Conservation (phyloP, 2,888 invertebrate genomes). For the Sinelater perroti region DNA sequence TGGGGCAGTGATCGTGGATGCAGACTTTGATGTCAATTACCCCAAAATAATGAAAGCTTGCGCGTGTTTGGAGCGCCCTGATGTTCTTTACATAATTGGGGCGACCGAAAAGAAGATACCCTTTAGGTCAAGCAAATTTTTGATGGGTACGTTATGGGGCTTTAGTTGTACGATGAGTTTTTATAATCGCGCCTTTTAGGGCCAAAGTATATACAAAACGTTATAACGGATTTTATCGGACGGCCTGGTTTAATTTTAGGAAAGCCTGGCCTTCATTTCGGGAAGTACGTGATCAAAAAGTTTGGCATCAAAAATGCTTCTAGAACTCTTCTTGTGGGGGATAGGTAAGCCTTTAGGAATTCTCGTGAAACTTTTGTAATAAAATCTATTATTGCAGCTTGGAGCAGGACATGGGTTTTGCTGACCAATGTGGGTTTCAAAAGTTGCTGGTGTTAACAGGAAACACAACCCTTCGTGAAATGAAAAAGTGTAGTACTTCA, state of each 20-base stretch:
- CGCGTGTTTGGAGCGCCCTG: conserved; percentile 62
- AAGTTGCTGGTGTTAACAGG: background rate
- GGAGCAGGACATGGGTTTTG: background rate
- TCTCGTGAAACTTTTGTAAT: background rate
- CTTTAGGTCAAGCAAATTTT: conserved; percentile 52
- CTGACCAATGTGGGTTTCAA: background rate
- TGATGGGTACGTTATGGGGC: conserved; percentile 56
- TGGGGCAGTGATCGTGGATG: conserved; percentile 69
- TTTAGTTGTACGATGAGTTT: background rate
- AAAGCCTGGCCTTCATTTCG: conserved; percentile 63
- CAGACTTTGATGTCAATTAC: conserved; percentile 63
- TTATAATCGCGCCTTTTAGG: conserved; percentile 56
- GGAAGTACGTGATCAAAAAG: conserved; percentile 63
- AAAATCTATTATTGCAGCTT: background rate
- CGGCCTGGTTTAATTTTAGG: conserved; percentile 60
- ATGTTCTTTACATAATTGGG: conserved; percentile 65
- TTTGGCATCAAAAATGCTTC: conserved; percentile 69
- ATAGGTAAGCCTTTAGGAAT: conserved; percentile 67
- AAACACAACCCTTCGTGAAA: background rate
- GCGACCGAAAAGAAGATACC: conserved; percentile 62
- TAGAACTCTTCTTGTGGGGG: conserved; percentile 83
- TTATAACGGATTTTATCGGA: conserved; percentile 59
- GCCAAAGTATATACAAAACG: conserved; percentile 60
- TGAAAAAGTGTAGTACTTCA: background rate
- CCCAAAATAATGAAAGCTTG: conserved; percentile 63